Percentiles rank a stretch among this genome's conserved stretches.
Evolutionary conservation across 2,113 vertebrate genomes (phyloP).

Genomic region (Stigmatopora argus): DNA sequence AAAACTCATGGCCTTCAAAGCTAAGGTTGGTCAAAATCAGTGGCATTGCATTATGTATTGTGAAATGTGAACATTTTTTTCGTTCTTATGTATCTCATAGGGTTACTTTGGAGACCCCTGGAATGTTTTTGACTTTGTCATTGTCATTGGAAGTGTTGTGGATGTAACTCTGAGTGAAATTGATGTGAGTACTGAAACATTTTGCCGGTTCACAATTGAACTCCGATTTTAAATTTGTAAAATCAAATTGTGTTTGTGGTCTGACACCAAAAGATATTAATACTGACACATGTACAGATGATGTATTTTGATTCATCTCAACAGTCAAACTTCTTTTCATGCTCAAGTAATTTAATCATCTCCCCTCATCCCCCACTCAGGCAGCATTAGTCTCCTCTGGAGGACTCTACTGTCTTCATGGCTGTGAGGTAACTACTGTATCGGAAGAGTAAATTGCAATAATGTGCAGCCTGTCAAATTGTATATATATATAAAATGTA

Average conservation of each 20-base stretch:
- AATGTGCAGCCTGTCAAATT: conserved; percentile 28
- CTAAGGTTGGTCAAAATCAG: conserved; percentile 58
- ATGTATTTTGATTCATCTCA: background rate
- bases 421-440: conserved; percentile 90
- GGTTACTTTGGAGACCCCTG: conserved; percentile 98
- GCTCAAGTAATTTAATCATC: conserved; percentile 15
- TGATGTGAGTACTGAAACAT: conserved; percentile 76
- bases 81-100: conserved; percentile 55
- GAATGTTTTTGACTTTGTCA: conserved; percentile 98
- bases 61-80: background rate
- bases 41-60: background rate
- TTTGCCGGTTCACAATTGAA: background rate
- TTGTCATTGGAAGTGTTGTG: conserved; percentile 92
- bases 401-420: conserved; percentile 94
- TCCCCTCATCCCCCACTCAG: conserved; percentile 70
- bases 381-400: conserved; percentile 90
- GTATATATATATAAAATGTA: background rate
- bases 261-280: background rate
- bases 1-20: conserved; percentile 95
- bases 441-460: conserved; percentile 34
- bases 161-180: conserved; percentile 96
- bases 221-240: no score
- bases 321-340: background rate
- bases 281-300: background rate
- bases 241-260: background rate